These are phyloP conservation scores for Zaprionus inermis DNA, from an alignment of 1,140 invertebrate genomes.

Conservation along the genomic window DNA sequence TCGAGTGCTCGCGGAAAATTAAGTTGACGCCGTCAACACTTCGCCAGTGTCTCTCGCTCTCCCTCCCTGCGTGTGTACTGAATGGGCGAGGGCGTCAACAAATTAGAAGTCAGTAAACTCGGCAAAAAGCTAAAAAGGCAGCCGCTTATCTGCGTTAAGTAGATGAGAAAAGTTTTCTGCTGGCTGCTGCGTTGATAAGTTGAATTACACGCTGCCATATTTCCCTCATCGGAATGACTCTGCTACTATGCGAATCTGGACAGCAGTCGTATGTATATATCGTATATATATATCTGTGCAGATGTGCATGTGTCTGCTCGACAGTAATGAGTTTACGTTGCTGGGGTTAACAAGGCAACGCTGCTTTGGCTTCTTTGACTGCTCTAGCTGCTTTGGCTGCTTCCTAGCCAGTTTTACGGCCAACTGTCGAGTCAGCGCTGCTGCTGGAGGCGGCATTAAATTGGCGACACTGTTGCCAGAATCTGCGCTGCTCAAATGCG, in stretches of 20 bases:
- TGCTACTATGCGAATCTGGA: conserved; percentile 28
- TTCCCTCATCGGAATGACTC: conserved; percentile 51
- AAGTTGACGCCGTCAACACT: conserved; percentile 79
- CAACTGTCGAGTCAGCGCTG: conserved; percentile 39
- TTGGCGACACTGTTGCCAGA: conserved; percentile 75
- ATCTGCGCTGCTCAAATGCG: conserved; percentile 73
- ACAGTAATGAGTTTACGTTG: conserved; percentile 70
- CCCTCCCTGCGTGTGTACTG: conserved; percentile 9
- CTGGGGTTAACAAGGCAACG: conserved; percentile 43
- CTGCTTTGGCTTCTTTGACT: conserved; percentile 21
- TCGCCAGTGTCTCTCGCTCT: conserved; percentile 52
- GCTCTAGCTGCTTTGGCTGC: conserved; percentile 19
- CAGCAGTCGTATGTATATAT: conserved; percentile 6
- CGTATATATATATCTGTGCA: background rate
- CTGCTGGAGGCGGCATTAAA: conserved; percentile 56
- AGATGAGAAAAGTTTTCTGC: conserved; percentile 81
- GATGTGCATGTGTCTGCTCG: background rate
- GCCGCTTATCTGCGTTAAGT: conserved; percentile 80
- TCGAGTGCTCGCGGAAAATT: conserved; percentile 67
- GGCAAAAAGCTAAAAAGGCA: conserved; percentile 52
- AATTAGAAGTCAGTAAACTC: conserved; percentile 79
- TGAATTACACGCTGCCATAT: conserved; percentile 74
- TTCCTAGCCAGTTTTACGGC: conserved; percentile 52
- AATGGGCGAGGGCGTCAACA: conserved; percentile 49
- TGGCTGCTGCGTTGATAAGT: conserved; percentile 72